A percentile compares a stretch with the other conserved stretches of the same genome.
Conservation (phyloP, 2,888 invertebrate genomes). For the Conomelus anceps region DNA sequence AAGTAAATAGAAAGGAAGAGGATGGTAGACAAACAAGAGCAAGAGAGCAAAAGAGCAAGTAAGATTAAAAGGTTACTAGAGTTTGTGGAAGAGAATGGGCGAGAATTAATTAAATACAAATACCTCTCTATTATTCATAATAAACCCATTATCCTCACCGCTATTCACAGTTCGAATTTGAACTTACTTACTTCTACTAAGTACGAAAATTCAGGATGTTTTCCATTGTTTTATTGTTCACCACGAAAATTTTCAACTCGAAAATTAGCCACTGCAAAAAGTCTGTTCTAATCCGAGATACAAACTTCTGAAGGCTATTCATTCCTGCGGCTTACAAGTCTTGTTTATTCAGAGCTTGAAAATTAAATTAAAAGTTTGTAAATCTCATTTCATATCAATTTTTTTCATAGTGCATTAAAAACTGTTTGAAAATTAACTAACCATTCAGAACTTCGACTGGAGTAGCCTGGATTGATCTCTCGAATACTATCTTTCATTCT, state of each 20-base stretch:
- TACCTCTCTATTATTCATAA: not conserved
- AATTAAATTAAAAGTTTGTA: too few relatives aligned
- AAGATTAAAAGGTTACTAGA: too few relatives aligned
- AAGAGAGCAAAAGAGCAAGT: not conserved
- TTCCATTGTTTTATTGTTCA: not conserved
- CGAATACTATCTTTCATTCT: too few relatives aligned
- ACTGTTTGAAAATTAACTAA: too few relatives aligned
- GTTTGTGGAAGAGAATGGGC: not conserved
- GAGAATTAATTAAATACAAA: not conserved
- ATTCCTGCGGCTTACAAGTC: not conserved
- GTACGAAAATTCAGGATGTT: not conserved
- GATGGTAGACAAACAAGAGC: too few relatives aligned
- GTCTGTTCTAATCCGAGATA: not conserved
- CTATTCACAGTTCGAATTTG: not conserved
- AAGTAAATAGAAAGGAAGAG: not conserved
- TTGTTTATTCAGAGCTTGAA: too few relatives aligned
- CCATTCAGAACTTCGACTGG: too few relatives aligned
- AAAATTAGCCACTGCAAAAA: not conserved
- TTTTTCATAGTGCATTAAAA: too few relatives aligned
- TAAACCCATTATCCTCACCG: not conserved
- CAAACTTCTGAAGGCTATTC: not conserved
- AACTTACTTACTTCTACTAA: not conserved
- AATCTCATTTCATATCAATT: too few relatives aligned
- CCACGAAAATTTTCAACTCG: not conserved
- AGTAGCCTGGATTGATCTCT: too few relatives aligned